Conservation (phyloP, 2,888 invertebrate genomes). For the Ariolimax columbianus region DNA sequence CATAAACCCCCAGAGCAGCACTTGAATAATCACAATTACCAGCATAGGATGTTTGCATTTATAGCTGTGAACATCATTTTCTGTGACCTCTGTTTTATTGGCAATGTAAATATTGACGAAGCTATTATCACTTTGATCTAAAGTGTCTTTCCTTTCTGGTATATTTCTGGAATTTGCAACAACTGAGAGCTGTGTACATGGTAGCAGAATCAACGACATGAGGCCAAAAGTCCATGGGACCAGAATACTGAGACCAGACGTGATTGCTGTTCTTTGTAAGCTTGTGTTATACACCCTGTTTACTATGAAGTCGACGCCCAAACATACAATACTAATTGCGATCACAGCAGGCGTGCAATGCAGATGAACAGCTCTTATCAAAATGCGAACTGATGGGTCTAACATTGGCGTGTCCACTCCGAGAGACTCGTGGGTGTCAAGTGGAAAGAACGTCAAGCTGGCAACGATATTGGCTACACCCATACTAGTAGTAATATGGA, state of each 20-base stretch:
- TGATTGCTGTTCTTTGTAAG: background rate
- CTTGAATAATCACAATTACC: background rate
- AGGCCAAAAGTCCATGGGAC: conserved; percentile 29
- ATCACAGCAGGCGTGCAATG: conserved; percentile 9
- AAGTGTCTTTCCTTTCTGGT: background rate
- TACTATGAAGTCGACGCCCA: background rate
- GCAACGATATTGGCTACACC: conserved; percentile 10
- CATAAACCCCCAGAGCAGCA: conserved; percentile 8
- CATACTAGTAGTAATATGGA: conserved; percentile 7
- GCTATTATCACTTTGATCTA: too few species aligned
- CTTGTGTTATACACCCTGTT: background rate
- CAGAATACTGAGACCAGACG: background rate
- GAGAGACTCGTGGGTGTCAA: conserved; percentile 8
- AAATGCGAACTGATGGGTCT: background rate
- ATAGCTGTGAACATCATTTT: background rate
- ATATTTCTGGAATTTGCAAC: background rate
- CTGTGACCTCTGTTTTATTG: background rate
- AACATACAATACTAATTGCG: conserved; percentile 14
- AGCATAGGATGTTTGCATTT: background rate
- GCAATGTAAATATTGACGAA: background rate
- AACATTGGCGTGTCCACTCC: background rate
- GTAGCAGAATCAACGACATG: background rate
- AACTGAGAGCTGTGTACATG: background rate
- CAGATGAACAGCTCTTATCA: conserved; percentile 1
- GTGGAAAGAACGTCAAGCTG: conserved; percentile 6